Base-by-base conservation (phyloP, 2,797 vertebrate species). In the Lepilemur septentrionalis region DNA sequence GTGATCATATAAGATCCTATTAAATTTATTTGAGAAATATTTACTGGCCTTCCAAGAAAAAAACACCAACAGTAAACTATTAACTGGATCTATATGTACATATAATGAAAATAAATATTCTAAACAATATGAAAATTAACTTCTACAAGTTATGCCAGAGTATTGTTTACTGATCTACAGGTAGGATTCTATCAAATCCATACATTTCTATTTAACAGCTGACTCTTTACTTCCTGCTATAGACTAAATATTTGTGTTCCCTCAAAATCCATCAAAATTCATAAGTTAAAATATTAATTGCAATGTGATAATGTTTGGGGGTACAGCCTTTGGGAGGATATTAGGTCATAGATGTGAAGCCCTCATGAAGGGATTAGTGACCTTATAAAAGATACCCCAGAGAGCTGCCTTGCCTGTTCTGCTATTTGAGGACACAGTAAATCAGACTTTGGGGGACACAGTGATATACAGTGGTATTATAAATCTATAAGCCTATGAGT, bases 401-500 rank as follows among this genome's bases (percentile, higher is more conserved):
- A 78, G 4, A 80, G 6, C 17, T 55, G 23, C 18, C 9, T 48
- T 12, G 30, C 41, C 8, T 25, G 12, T 32, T 50, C n/a, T 65
- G 0, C 18, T 20, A 55, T 2, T 1, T 48, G 35, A 65, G 13
- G 32, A 17, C 10, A 32, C 3, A 32, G 9, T 0, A 10, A n/a
- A 32, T 65, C 61, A 65, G 30, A n/a, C 32, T 15, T 32, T 17
- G 32, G 63, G 61, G 15, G 63, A 65, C 63, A 65, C 15, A 35
- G 65, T 67, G 30, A 20, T 38, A 32, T 48, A 10, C 9, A 30
- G 48, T n/a, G 25, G 61, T 43, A 76, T 14, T 41, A 32, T 7
- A 91, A 7, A 93, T n/a, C 2, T 78, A n/a, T 41, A 59, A 28
- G 17, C 18, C 38, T 80, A 18, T n/a, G 18, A 50, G 38, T 25